Base-by-base conservation (phyloP, 2,113 vertebrate species). In the Romanogobio albipinnatus region DNA sequence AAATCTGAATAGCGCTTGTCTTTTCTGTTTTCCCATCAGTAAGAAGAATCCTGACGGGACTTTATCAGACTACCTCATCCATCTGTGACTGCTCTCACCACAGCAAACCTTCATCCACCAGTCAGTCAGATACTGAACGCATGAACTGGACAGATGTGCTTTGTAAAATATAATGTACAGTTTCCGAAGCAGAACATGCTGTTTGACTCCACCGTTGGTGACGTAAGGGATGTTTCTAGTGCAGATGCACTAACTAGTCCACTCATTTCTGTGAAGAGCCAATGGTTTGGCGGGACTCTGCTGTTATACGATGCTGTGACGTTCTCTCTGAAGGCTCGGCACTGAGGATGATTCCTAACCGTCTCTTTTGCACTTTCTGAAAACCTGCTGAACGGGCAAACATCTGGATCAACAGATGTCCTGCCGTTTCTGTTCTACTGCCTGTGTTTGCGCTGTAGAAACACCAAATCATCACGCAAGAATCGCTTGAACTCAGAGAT, bases 61-160 rank as follows among this genome's bases (percentile, higher is more conserved):
- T 58, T 56, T 83, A 87, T 88, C 82, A 86, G 91, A 93, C 94
- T 95, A 95, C 94, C 94, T 95, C 94, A 94, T 91, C 88, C 88
- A 84, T 90, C 87, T 66, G 68, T 86, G 87, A 90, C 90, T 88
- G 86, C 91, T 86, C 83, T 56, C 81, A 45, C 24, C 36, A 49
- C 61, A 76, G 86, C 56, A n/a, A 61, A 61, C 9, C 62, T n/a
- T 61, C 22, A 22, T 19, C 51, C 19, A 19, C 11, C 53, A 22
- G 53, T 58, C 58, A 64, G 9, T n/a, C 36, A 10, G 2, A 19
- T 17, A 22, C 29, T 19, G 7, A 68, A 29, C 17, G 36, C 7
- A 36, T 11, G 39, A 43, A 11, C 47, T 49, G 47, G 47, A 49
- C 47, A 49, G 47, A 49, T 3, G 13, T 49, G 17, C 33, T 4